Base-by-base conservation (phyloP, 2,797 vertebrate genomes). In the Florisuga fusca region DNA sequence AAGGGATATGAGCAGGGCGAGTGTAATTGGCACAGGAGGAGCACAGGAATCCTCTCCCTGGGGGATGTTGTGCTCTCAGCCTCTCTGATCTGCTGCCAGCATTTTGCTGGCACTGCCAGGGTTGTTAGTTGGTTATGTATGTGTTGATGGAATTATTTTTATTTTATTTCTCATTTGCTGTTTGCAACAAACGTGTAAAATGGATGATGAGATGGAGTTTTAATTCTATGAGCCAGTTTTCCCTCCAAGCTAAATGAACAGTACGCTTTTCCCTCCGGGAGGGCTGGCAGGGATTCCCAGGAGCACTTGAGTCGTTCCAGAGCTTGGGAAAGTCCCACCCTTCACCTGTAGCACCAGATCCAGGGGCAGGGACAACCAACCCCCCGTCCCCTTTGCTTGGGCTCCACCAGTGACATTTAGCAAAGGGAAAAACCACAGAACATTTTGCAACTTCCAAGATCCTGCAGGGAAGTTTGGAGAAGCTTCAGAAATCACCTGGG, bases 71-170 rank as follows among this genome's bases (percentile, higher is more conserved):
- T 85, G 91, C 73, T 86, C 66, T 83, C 78, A 66, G 79, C 46
- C 64, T 20, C 4, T 97, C 75, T 95, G 93, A 94, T 94, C 90
- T 89, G 69, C 82, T 84, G 91, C 95, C 96, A 97, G 58, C 73
- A 83, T 10, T 82, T 75, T 12, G 1, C 87, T 87, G 91, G 91
- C 87, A 87, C 57, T 95, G 92, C 92, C 94, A 87, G 59, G 22
- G 23, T 84, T 78, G 78, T 89, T 91, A 76, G 79, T 78, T 36
- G 82, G 69, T 57, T 74, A 75, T 68, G 58, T 66, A 33, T 63
- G 61, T 87, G 75, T 93, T 90, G 84, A 71, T 93, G 89, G 87
- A 87, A 87, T 93, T 94, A 89, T 87, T 93, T 94, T 88, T 77
- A 57, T 90, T 91, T 94, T 84, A 76, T 62, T 96, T 68, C 89